Evolutionary conservation across 2,113 vertebrate genomes (phyloP).

Genomic region (Pachyramphus minor): DNA sequence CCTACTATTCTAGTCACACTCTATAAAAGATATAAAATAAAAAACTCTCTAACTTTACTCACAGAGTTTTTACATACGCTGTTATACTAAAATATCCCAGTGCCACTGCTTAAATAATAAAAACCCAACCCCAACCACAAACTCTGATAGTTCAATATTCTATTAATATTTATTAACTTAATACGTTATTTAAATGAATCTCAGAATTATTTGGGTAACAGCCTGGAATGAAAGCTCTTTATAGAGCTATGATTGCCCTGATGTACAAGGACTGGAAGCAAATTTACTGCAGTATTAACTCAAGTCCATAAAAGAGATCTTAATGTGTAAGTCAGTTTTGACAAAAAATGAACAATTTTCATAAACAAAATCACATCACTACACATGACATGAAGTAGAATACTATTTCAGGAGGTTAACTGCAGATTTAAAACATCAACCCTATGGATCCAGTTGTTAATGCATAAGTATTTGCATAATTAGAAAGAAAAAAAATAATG

Average conservation of each 20-base stretch:
- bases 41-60: background rate
- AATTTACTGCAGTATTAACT: background rate
- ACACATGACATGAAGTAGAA: background rate
- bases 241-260: background rate
- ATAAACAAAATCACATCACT: background rate
- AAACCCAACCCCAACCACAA: background rate
- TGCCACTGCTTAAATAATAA: background rate
- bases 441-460: background rate
- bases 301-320: background rate
- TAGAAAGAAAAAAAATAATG: background rate
- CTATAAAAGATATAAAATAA: background rate
- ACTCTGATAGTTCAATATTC: background rate
- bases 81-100: background rate
- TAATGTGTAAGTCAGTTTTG: background rate
- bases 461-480: background rate
- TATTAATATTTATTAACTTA: background rate
- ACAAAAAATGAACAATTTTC: background rate
- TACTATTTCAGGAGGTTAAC: background rate
- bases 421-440: background rate
- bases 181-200: background rate
- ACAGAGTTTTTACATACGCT: background rate
- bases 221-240: background rate
- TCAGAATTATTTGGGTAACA: background rate
- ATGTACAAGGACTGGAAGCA: background rate
- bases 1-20: accelerated